phyloP scores from a whole-genome alignment of 2,113 vertebrate genomes.

The Otis tarda region DNA sequence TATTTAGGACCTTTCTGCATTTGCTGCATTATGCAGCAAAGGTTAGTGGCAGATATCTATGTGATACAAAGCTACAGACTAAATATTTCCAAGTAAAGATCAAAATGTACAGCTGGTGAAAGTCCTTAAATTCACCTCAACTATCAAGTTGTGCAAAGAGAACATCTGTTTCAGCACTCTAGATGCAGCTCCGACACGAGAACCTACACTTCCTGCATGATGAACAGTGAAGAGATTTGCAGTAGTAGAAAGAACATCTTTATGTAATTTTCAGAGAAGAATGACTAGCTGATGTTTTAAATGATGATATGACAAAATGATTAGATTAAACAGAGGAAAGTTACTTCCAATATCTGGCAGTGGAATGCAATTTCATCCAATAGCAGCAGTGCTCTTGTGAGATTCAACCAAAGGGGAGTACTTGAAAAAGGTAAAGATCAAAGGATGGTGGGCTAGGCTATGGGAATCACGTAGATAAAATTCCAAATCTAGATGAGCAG shows the following conservation, averaged over 20 bases:
- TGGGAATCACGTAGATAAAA: not conserved
- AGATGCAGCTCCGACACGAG: not conserved
- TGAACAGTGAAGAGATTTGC: not conserved
- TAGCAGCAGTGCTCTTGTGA: not conserved
- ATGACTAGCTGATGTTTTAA: not conserved
- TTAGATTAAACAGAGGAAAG: not conserved
- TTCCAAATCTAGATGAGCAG: not conserved
- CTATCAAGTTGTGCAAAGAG: not conserved
- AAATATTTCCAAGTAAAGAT: not conserved
- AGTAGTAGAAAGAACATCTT: not conserved
- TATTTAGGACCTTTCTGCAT: not conserved
- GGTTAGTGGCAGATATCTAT: rapidly evolving
- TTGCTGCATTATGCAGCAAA: not conserved
- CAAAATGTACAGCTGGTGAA: not conserved
- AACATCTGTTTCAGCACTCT: not conserved
- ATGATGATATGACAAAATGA: not conserved
- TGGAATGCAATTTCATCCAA: not conserved
- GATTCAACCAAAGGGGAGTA: not conserved
- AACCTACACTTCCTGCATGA: not conserved
- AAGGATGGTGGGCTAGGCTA: not conserved
- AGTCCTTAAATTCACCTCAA: not conserved
- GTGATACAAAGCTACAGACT: not conserved
- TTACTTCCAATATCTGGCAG: not conserved
- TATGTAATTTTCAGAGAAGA: not conserved
- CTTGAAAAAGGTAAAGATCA: constrained; percentile 29